These are phyloP conservation scores for Chironex yamaguchii DNA, from an alignment of 30 jellyfish, hydroid and myxozoan genomes.

Conservation along the genomic window DNA sequence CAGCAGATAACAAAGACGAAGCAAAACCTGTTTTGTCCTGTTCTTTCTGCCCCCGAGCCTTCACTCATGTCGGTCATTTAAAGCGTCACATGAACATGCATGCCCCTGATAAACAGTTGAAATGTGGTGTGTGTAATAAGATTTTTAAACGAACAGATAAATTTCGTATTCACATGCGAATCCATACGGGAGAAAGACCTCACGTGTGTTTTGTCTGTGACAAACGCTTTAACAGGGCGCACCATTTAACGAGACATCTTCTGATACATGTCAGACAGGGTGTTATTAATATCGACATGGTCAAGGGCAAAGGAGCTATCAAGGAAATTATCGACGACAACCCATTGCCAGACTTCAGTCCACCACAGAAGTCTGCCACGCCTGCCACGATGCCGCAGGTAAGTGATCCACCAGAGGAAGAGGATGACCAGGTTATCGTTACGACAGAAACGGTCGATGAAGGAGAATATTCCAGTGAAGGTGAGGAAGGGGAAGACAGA, in stretches of 20 bases:
- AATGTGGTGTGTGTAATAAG: neutral
- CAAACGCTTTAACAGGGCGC: neutral
- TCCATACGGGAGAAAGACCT: constrained; percentile 9
- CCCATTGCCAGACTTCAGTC: too few relatives aligned
- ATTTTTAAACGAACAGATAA: neutral
- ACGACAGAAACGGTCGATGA: neutral
- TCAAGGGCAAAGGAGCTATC: neutral
- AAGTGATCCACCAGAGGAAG: neutral
- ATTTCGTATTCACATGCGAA: neutral
- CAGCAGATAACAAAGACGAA: neutral
- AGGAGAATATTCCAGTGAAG: neutral
- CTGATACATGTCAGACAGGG: neutral
- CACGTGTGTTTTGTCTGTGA: constrained; percentile 3
- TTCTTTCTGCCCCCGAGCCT: neutral
- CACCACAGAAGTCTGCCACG: neutral
- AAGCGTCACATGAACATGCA: neutral
- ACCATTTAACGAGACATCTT: neutral
- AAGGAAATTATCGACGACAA: neutral
- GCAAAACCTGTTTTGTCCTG: neutral
- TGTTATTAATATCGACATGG: neutral
- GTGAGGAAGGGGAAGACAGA: neutral
- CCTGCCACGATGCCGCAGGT: neutral
- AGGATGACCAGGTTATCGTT: neutral
- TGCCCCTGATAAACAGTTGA: neutral
- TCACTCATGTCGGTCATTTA: neutral